Conservation (phyloP, 1,140 invertebrate species). For the Condylostylus longicornis region DNA sequence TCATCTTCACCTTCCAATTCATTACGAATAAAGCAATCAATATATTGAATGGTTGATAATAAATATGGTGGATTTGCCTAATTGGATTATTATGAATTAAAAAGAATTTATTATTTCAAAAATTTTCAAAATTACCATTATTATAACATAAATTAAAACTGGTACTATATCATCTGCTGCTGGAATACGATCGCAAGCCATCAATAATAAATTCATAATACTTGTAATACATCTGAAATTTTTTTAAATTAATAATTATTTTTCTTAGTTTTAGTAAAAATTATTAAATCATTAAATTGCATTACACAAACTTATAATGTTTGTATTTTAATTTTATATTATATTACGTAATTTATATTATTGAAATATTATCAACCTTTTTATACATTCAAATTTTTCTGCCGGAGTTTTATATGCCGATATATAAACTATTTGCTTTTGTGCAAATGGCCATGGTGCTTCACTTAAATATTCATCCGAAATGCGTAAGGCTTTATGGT, state of each 20-base stretch:
- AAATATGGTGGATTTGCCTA: constrained; percentile 87
- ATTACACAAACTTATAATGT: neutral
- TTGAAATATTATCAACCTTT: constrained; percentile 17
- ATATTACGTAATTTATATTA: neutral
- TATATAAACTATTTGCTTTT: constrained; percentile 80
- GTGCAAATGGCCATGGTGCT: constrained; percentile 94
- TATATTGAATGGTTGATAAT: constrained; percentile 93
- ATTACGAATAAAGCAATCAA: constrained; percentile 78
- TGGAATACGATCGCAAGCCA: constrained; percentile 65
- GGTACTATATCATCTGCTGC: constrained; percentile 95
- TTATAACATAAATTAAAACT: constrained; percentile 90
- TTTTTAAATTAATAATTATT: neutral
- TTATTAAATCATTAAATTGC: neutral
- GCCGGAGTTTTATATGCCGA: constrained; percentile 86
- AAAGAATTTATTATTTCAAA: neutral
- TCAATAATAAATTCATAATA: constrained; percentile 82
- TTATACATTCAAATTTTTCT: constrained; percentile 75
- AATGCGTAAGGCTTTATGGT: constrained; percentile 69
- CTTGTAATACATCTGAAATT: constrained; percentile 76
- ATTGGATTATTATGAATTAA: constrained; percentile 2
- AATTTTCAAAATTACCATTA: constrained; percentile 50
- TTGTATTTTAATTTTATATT: neutral
- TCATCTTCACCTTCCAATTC: constrained; percentile 79
- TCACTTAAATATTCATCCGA: constrained; percentile 72
- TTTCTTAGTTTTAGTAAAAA: too few relatives aligned